Evolutionary conservation across 2,113 vertebrate species (phyloP).

Genomic region (Dasyprocta punctata): DNA sequence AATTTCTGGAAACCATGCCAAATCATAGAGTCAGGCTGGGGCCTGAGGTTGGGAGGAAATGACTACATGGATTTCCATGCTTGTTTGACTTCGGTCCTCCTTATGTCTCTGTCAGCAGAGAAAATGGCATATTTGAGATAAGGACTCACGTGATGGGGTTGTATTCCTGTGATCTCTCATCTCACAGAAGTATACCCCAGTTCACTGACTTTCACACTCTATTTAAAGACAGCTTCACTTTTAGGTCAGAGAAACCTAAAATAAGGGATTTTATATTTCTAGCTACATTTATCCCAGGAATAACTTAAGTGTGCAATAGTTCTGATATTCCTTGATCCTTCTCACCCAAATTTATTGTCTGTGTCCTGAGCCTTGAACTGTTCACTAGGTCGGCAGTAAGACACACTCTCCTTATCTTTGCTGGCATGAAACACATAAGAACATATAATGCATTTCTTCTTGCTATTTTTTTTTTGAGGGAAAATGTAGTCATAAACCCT

Average conservation of each 20-base stretch:
- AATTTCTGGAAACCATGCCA: neutral
- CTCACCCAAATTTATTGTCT: neutral
- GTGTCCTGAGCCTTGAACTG: neutral
- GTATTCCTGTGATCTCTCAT: neutral
- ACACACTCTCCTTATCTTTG: neutral
- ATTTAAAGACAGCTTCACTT: neutral
- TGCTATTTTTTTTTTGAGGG: neutral
- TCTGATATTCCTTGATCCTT: neutral
- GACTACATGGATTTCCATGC: neutral
- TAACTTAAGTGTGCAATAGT: constrained; percentile 9
- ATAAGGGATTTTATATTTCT: neutral
- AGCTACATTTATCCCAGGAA: neutral
- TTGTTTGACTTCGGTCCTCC: neutral
- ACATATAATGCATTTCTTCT: neutral
- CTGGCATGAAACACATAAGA: neutral
- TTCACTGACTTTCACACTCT: neutral
- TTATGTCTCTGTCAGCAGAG: neutral
- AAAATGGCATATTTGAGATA: neutral
- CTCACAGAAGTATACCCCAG: neutral
- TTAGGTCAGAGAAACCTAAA: neutral
- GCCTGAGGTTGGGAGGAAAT: neutral
- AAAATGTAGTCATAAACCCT: neutral
- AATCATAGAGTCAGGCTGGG: neutral
- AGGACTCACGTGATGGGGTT: neutral
- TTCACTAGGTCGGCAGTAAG: neutral